phyloP scores from a whole-genome alignment of 2,888 invertebrate species.

The Stegophylla sp. region DNA sequence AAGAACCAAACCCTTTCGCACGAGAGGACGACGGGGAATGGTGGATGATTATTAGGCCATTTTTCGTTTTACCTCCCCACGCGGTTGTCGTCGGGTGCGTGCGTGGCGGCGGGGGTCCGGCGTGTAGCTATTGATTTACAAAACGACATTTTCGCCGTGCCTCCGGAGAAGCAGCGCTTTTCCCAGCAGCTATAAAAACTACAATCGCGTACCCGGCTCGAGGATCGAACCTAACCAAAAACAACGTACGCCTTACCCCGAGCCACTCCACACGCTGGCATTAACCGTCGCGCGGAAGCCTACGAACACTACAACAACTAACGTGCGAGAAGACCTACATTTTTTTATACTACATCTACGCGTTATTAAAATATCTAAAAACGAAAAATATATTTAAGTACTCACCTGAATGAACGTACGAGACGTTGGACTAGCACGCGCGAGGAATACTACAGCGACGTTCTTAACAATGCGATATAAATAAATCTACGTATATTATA shows the following conservation, averaged over 20 bases:
- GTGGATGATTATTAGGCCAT: no score
- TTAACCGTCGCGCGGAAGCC: not conserved
- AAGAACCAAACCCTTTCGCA: no score
- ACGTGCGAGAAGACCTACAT: no score
- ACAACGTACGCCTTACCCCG: no score
- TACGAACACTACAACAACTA: not conserved
- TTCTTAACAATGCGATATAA: not conserved
- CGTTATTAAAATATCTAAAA: not conserved
- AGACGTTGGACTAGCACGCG: not conserved
- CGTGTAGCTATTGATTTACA: conserved; percentile 34
- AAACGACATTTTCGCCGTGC: conserved; percentile 21
- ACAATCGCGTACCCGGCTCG: not conserved
- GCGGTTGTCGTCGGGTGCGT: not conserved
- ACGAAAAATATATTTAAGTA: not conserved
- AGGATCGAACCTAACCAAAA: conserved; percentile 34
- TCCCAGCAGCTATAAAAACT: not conserved
- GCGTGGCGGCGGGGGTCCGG: not conserved
- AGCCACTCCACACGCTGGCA: not conserved
- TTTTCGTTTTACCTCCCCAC: not conserved
- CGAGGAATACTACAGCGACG: not conserved
- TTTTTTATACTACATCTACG: no score
- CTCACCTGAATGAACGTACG: not conserved
- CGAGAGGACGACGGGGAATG: no score
- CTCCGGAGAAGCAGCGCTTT: conserved; percentile 16
- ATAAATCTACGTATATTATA: not conserved